phyloP scores from a whole-genome alignment of 2,888 invertebrate genomes.

The Parelbella ahira region DNA sequence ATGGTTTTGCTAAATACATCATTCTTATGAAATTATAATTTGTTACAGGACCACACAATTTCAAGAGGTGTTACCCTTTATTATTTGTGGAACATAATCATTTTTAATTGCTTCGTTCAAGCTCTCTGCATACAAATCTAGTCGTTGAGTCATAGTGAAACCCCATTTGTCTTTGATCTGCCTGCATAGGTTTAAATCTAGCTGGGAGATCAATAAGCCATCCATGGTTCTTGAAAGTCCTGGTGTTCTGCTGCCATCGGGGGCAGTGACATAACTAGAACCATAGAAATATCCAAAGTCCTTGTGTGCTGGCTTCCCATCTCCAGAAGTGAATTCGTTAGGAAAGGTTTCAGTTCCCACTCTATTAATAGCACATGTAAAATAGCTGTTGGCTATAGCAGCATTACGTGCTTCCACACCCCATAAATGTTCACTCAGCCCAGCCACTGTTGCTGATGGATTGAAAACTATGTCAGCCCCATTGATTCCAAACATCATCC shows the following conservation, averaged over 20 bases:
- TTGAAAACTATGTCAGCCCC: conserved; percentile 99
- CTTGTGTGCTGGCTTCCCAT: conserved; percentile 89
- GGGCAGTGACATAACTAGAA: conserved; percentile 95
- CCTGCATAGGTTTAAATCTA: conserved; percentile 96
- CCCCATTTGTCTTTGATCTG: conserved; percentile 98
- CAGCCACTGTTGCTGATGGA: conserved; percentile 96
- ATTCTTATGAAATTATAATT: too few species aligned
- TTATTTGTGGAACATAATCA: conserved; percentile 59
- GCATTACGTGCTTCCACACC: conserved; percentile 97
- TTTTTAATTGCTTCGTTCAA: conserved; percentile 68
- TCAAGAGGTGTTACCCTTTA: too few species aligned
- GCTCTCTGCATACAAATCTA: conserved; percentile 93
- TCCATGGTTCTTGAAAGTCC: conserved; percentile 89
- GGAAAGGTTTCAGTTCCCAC: conserved; percentile 95
- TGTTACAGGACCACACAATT: too few species aligned
- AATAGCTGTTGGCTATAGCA: conserved; percentile 98
- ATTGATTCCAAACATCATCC: conserved; percentile 98
- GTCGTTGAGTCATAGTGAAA: conserved; percentile 96
- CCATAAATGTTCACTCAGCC: conserved; percentile 96
- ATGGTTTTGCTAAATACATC: too few species aligned
- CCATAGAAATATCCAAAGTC: conserved; percentile 99
- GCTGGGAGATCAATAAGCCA: conserved; percentile 92
- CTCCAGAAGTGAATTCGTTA: conserved; percentile 73
- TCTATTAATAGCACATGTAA: conserved; percentile 95
- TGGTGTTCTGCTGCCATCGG: conserved; percentile 95